These are phyloP conservation scores for Podabrus alpinus DNA, from an alignment of 2,888 invertebrate genomes.

Conservation along the genomic window DNA sequence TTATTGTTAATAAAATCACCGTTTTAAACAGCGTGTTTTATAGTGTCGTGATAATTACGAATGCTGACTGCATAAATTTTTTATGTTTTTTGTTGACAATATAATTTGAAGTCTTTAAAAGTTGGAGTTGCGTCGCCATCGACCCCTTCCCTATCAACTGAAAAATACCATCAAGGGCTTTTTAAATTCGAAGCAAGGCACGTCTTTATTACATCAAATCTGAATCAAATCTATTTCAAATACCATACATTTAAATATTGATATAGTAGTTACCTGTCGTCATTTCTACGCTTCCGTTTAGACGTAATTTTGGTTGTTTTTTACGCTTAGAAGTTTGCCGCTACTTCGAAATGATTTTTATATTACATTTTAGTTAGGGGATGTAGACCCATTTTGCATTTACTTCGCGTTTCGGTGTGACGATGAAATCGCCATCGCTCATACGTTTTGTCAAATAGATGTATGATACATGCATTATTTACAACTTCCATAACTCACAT, in stretches of 20 bases:
- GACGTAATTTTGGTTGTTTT: neutral
- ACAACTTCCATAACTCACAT: conserved; percentile 16
- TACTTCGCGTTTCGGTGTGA: conserved; percentile 29
- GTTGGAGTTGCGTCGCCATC: neutral
- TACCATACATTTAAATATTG: conserved; percentile 29
- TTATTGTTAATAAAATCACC: neutral
- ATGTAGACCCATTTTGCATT: conserved; percentile 21
- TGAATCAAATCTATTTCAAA: conserved; percentile 29
- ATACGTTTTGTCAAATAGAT: conserved; percentile 35
- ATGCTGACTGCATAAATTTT: neutral
- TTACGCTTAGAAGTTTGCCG: conserved; percentile 8
- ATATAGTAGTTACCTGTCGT: conserved; percentile 21
- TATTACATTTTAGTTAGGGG: conserved; percentile 1
- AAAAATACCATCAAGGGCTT: conserved; percentile 24
- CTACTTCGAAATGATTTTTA: neutral
- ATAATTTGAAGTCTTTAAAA: neutral
- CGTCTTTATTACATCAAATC: conserved; percentile 29
- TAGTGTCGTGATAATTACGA: neutral
- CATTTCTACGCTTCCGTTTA: conserved; percentile 6
- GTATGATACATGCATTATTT: conserved; percentile 25
- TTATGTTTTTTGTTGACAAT: neutral
- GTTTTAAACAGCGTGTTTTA: neutral
- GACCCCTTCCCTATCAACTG: conserved; percentile 8
- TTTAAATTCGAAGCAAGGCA: conserved; percentile 20
- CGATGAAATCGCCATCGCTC: conserved; percentile 30